Base-by-base conservation (phyloP, 2,113 vertebrate genomes). In the Actenoides lindsayi region DNA sequence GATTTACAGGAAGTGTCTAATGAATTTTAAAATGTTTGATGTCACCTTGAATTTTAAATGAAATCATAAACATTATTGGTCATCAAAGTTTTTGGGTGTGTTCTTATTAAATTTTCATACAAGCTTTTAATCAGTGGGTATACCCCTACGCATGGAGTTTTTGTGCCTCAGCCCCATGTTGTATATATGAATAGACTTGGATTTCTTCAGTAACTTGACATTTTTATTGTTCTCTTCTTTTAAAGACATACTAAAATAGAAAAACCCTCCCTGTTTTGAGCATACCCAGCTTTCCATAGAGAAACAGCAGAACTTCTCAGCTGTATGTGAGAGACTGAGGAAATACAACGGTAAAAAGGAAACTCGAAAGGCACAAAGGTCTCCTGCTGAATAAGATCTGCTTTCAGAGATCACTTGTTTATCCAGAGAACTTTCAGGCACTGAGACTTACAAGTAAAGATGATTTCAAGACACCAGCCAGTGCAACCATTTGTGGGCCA, bases 31-130 rank as follows among this genome's bases (percentile, higher is more conserved):
- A 83, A 93, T 82, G 12, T 69, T 93, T 90, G 39, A 70, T 76
- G n/a, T 63, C 65, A 41, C 50, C 42, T 88, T 90, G 65, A 63
- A 68, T 91, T 94, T 94, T 83, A 90, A 89, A 90, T 78, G 16
- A 62, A 37, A 42, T 56, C 15, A 46, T 68, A 85, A 93, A 91
- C 16, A 39, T 54, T 51, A 86, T 20, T 51, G 53, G 44, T 77
- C 62, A 65, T 92, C 64, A 37, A 87, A 93, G 63, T 33, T 62
- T 92, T 80, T 20, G 48, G 31, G 25, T 57, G 41, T 80, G 12
- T 84, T 71, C 48, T 78, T 44, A 62, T 80, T 75, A 82, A 46
- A 90, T 75, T 91, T 89, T 92, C 19, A 42, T 54, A 65, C 7
- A 56, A 16, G n/a, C 16, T 93, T 93, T 89, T 77, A 68, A 83